phyloP scores from a whole-genome alignment of 2,113 vertebrate genomes.

The Phyllostomus discolor region DNA sequence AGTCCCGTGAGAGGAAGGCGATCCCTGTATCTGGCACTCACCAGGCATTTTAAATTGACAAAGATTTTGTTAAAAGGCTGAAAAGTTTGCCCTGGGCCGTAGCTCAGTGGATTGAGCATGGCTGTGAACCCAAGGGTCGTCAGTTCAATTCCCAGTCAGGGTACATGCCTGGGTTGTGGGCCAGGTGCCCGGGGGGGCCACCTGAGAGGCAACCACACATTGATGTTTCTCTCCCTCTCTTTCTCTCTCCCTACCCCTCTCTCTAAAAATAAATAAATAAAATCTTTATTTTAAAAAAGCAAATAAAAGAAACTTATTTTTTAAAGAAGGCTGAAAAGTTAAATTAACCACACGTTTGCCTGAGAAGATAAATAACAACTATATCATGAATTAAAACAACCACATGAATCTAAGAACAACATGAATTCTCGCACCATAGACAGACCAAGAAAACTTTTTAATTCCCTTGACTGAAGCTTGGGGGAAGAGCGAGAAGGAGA shows the following conservation, averaged over 20 bases:
- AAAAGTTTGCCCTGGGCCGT: constrained; percentile 4
- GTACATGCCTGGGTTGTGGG: too few relatives aligned
- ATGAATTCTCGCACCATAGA: background rate
- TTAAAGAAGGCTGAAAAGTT: constrained; percentile 28
- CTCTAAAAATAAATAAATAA: too few relatives aligned
- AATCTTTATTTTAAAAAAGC: too few relatives aligned
- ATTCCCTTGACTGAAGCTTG: background rate
- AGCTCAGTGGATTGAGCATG: too few relatives aligned
- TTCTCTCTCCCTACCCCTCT: too few relatives aligned
- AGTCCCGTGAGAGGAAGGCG: background rate
- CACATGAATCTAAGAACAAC: background rate
- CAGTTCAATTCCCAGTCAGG: too few relatives aligned
- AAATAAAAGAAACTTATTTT: too few relatives aligned
- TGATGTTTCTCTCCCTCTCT: too few relatives aligned
- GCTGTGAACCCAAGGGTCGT: too few relatives aligned
- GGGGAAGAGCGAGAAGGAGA: background rate
- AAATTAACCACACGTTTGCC: constrained; percentile 8
- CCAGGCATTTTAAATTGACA: constrained; percentile 36
- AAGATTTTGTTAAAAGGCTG: constrained; percentile 44
- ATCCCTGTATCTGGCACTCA: background rate
- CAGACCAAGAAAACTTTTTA: background rate
- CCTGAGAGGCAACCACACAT: too few relatives aligned
- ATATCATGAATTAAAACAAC: background rate
- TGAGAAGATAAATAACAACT: constrained; percentile 24
- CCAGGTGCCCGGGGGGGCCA: too few relatives aligned